Evolutionary conservation across 2,797 vertebrate species (phyloP), one percentile per base, ranked within the genome.

Genomic region (Notolabrus celidotus): DNA sequence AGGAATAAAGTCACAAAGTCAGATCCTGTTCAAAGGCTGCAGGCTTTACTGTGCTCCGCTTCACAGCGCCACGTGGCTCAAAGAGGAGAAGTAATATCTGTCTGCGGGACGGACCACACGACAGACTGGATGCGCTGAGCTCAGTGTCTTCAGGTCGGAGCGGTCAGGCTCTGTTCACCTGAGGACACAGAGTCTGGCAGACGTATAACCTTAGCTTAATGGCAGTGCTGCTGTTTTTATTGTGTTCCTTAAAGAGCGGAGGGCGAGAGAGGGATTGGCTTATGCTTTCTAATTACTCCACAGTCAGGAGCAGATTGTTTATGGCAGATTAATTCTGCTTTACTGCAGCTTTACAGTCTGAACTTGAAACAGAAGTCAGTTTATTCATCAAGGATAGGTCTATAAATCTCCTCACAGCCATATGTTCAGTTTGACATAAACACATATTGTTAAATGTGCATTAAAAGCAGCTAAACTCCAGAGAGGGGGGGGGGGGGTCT

Each of bases 191-290:
- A 27, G 76, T 67, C 83, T 74, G 60, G 51, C 80, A 85, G 56
- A 82, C 79, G 55, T 42, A 39, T 76, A 75, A 83, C 74, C 85
- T 80, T 61, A 80, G 56, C 47, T 43, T 82, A 83, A 86, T 77
- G 80, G 77, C 82, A 70, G 47, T 29, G 75, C 79, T 84, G 72
- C 77, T 85, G 86, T 72, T 88, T 89, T 89, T 85, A 86, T 74
- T 82, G 76, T 67, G 61, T 86, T 71, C 80, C 82, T 77, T 82
- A 72, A 74, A 68, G 69, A 41, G 63, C 52, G 43, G 50, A 59
- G 46, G 51, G 67, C 58, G 53, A 41, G 71, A 58, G 64, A 25
- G 53, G 20, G n/a, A n/a, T n/a, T 43, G 56, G 22, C 25, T 53
- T 57, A 17, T 15, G 14, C 54, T 56, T 20, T 50, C 23, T 68